Evolutionary conservation across 2,797 vertebrate species (phyloP), one percentile per base, ranked within the genome.

Genomic region (Nannoperca obscura): DNA sequence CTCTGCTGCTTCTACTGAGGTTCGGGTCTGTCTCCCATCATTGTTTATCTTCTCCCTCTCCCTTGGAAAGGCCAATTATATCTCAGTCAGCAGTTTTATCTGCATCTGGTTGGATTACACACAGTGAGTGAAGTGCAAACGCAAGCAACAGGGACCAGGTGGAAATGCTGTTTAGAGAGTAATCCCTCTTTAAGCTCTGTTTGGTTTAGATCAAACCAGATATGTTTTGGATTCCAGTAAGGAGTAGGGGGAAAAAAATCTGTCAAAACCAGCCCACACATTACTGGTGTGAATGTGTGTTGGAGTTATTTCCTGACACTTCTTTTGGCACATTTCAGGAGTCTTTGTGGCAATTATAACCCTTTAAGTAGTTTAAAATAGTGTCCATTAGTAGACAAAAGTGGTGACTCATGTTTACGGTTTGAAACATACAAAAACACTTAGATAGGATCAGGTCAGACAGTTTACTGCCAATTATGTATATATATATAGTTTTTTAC

Each of bases 41-140:
- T 59, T 87, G 72, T 88, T 89, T 87, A 82, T 88, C 52, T 74
- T 89, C 54, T 69, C 73, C 78, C 61, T 64, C 78, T 69, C 66
- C 40, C 62, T 71, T 86, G 85, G 86, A 88, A 62, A 52, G 70
- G 46, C 65, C 40, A 69, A 60, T 44, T 49, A 9, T 77, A 9
- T 77, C 84, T 79, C 68, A 30, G 88, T 91, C 93, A 91, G 91
- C 89, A 74, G 55, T 86, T 89, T 84, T 63, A 55, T 84, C 76
- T 59, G 63, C 82, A 73, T 84, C 81, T 86, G 80, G 60, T 68
- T 52, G 8, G 69, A 76, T 80, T 83, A 46, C 47, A 61, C 79
- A 54, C 62, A 73, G 44, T 69, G 40, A 85, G 72, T 82, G 74
- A 81, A 86, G 71, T 84, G 82, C 88, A 82, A 85, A 87, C 34